Conservation (phyloP, 2,888 invertebrate genomes). For the Ophioninae sp. region DNA sequence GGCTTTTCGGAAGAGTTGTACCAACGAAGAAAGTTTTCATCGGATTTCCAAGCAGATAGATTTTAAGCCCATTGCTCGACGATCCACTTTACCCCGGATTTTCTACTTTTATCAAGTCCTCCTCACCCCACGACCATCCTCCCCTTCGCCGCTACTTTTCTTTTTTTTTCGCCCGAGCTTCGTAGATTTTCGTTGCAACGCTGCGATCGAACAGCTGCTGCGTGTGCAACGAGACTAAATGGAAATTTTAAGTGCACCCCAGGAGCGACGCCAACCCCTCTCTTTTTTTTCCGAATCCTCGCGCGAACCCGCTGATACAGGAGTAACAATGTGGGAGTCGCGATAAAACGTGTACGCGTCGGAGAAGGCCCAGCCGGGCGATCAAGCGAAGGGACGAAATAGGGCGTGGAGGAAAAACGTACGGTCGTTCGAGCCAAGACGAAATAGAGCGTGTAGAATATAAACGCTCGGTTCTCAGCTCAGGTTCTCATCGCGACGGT, state of each 20-base stretch:
- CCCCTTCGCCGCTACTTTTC: not conserved
- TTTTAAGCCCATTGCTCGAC: not conserved
- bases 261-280: constrained; percentile 43
- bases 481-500: constrained; percentile 15
- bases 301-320: constrained; percentile 35
- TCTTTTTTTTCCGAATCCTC: constrained; percentile 13
- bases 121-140: not conserved
- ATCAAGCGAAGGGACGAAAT: constrained; percentile 60
- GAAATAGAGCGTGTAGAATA: constrained; percentile 60
- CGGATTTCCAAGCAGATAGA: not conserved
- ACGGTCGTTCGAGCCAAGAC: constrained; percentile 46
- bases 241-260: constrained; percentile 74
- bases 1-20: not conserved
- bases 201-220: constrained; percentile 67
- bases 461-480: too few species aligned
- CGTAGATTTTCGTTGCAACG: constrained; percentile 51
- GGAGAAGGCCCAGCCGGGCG: constrained; percentile 33
- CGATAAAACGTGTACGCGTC: constrained; percentile 33
- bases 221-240: constrained; percentile 69
- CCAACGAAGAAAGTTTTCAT: not conserved
- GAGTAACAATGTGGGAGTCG: constrained; percentile 31
- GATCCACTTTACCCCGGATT: constrained; percentile 2
- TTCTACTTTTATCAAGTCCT: not conserved
- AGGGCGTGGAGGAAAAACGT: constrained; percentile 60
- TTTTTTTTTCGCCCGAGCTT: constrained; percentile 28